These are phyloP conservation scores for Mongoloraphidia duomilia DNA, from an alignment of 2,888 invertebrate species.

Conservation along the genomic window DNA sequence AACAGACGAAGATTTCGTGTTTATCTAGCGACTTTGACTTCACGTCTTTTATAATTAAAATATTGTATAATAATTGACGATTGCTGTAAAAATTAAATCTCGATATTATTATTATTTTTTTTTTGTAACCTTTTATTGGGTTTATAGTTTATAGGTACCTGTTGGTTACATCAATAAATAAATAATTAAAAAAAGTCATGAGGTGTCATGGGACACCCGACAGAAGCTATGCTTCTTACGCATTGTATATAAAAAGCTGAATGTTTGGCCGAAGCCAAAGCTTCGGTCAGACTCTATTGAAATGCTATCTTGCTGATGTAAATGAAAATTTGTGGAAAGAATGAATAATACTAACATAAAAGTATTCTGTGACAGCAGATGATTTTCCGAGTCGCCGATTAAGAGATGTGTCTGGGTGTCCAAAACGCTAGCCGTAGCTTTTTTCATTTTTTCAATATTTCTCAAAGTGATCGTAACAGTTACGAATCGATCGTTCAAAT, in stretches of 20 bases:
- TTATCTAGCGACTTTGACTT: constrained; percentile 28
- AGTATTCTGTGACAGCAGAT: constrained; percentile 38
- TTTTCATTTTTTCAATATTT: constrained; percentile 32
- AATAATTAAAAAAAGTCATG: too few relatives aligned
- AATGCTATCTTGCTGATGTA: too few relatives aligned
- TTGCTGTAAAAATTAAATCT: constrained; percentile 21
- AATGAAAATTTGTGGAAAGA: not conserved
- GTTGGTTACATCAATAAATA: too few relatives aligned
- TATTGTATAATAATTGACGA: constrained; percentile 29
- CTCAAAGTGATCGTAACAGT: constrained; percentile 23
- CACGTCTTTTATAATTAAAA: constrained; percentile 30
- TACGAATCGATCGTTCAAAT: constrained; percentile 7
- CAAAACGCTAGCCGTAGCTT: constrained; percentile 34
- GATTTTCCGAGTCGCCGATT: constrained; percentile 50
- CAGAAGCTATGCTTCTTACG: too few relatives aligned
- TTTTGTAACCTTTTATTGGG: too few relatives aligned
- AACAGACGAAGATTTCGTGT: constrained; percentile 36
- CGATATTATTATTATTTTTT: too few relatives aligned
- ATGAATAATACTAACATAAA: constrained; percentile 33
- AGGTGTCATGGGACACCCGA: too few relatives aligned
- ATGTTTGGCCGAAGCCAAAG: too few relatives aligned
- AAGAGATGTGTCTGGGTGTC: constrained; percentile 41
- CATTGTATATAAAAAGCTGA: too few relatives aligned
- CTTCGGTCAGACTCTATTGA: too few relatives aligned
- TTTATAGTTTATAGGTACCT: too few relatives aligned